These are phyloP conservation scores for Polydrusus cervinus DNA, from an alignment of 2,888 invertebrate genomes.

Conservation along the genomic window DNA sequence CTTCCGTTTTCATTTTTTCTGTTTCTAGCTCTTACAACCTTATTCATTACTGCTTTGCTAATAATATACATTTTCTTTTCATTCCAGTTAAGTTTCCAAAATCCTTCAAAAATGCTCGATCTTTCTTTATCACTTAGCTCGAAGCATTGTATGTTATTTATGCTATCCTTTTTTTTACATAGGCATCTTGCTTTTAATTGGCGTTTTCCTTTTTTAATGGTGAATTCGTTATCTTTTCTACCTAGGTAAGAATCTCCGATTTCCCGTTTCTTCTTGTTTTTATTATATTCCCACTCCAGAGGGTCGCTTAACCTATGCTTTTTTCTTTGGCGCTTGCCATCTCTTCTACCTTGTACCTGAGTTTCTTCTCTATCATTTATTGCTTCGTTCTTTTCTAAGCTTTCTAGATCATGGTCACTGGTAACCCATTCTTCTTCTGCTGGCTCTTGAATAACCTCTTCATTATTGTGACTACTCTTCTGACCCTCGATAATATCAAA, in stretches of 20 bases:
- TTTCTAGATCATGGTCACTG: conserved; percentile 16
- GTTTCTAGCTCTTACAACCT: conserved; percentile 18
- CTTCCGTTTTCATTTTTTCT: conserved; percentile 23
- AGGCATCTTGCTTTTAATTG: conserved; percentile 8
- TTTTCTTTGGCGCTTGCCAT: conserved; percentile 19
- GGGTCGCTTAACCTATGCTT: conserved; percentile 16
- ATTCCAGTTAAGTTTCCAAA: conserved; percentile 19
- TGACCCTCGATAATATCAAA: conserved; percentile 7
- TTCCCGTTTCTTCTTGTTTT: conserved; percentile 19
- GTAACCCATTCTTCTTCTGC: conserved; percentile 9
- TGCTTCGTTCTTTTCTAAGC: conserved; percentile 16
- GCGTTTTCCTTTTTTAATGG: conserved; percentile 20
- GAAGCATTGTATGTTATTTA: conserved; percentile 12
- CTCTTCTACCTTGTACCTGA: conserved; percentile 15
- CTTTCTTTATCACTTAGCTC: conserved; percentile 9
- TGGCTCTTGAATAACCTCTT: conserved; percentile 7
- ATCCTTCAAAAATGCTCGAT: conserved; percentile 7
- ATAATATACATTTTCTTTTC: conserved; percentile 23
- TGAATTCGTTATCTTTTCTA: conserved; percentile 11
- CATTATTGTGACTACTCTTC: conserved; percentile 12
- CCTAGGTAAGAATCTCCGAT: conserved; percentile 17
- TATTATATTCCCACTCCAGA: conserved; percentile 25
- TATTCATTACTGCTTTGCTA: conserved; percentile 19
- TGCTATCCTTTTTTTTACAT: conserved; percentile 20
- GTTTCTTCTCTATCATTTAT: conserved; percentile 21